A percentile compares a stretch with the other conserved stretches of the same genome.
These are phyloP conservation scores for Pachycephala philippinensis DNA, from an alignment of 2,113 vertebrate genomes.

Conservation along the genomic window DNA sequence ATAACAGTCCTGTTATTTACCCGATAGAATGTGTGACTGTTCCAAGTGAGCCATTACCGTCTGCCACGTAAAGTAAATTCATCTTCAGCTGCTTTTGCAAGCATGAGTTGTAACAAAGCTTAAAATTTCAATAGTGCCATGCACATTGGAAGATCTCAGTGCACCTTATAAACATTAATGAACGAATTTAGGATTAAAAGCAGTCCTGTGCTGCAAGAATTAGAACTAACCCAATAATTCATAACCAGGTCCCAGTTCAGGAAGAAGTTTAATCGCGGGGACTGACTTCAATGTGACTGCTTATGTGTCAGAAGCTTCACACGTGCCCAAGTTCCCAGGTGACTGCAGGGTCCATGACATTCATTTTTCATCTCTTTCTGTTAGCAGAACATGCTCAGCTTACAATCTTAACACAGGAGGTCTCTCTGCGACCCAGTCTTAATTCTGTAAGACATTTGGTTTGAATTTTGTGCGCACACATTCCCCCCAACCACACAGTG, in stretches of 20 bases:
- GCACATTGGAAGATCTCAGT: background rate
- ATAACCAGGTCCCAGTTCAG: background rate
- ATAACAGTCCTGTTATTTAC: conserved; percentile 67
- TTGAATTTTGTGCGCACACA: conserved; percentile 5
- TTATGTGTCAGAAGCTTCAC: background rate
- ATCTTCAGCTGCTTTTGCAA: conserved; percentile 62
- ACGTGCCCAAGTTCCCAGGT: background rate
- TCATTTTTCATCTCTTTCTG: background rate
- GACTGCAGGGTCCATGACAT: background rate
- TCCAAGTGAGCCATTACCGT: conserved; percentile 54
- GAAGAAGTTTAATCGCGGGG: accelerated
- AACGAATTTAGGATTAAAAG: conserved; percentile 1
- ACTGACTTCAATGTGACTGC: background rate
- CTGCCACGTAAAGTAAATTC: conserved; percentile 41
- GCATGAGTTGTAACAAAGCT: conserved; percentile 4
- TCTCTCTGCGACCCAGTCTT: background rate
- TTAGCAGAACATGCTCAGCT: background rate
- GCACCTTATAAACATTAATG: background rate
- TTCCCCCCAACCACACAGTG: background rate
- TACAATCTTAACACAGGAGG: background rate
- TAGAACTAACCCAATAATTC: background rate
- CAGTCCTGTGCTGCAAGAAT: background rate
- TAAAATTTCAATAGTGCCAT: background rate
- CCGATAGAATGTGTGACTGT: conserved; percentile 45
- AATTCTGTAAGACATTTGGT: conserved; percentile 29